Conservation (phyloP, 1,140 invertebrate genomes). For the Cryptotermes secundus region DNA sequence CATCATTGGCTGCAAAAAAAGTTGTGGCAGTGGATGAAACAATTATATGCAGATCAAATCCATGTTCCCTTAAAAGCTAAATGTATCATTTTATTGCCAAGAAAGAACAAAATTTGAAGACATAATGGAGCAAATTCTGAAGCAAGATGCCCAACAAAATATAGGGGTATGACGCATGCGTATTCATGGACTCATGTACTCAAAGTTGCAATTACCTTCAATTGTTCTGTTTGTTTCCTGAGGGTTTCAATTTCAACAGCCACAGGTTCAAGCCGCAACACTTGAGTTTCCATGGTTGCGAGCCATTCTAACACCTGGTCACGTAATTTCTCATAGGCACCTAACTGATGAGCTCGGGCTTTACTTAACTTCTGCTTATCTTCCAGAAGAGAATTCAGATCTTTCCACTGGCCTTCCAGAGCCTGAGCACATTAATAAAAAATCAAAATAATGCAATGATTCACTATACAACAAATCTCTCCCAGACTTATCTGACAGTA, state of each 20-base stretch:
- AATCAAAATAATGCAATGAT: neutral
- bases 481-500: neutral
- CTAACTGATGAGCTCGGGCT: constrained; percentile 77
- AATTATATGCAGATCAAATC: neutral
- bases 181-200: no score
- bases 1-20: constrained; percentile 65
- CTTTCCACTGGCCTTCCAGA: constrained; percentile 85
- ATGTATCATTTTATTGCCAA: neutral
- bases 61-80: neutral
- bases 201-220: constrained; percentile 58
- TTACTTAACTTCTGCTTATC: constrained; percentile 82
- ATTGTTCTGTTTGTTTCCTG: constrained; percentile 79
- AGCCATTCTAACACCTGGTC: constrained; percentile 87
- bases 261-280: constrained; percentile 73
- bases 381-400: constrained; percentile 73
- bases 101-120: no score
- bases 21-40: neutral
- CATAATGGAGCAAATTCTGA: no score
- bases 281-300: constrained; percentile 70
- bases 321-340: constrained; percentile 80
- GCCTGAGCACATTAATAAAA: constrained; percentile 48
- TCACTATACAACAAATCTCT: neutral
- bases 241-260: constrained; percentile 84
- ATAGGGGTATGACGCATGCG: no score
- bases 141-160: no score